Evolutionary conservation across 2,888 invertebrate genomes (phyloP), one percentile per base, ranked within the genome.

Genomic region (Agriotes lineatus): DNA sequence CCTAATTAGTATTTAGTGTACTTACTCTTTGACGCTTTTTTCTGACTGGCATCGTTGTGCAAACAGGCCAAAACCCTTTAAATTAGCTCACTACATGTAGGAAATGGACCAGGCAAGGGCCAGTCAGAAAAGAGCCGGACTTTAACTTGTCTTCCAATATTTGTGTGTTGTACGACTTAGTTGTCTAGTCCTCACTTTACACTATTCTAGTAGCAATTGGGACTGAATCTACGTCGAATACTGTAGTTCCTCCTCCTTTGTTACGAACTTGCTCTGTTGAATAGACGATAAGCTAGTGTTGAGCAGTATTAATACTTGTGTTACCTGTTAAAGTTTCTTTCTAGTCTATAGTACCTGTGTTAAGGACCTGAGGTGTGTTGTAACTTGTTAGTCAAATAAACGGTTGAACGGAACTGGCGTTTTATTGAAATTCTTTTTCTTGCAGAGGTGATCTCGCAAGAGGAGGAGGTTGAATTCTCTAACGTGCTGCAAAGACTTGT

Each of bases 401-500:
- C n/a, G 57, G 48, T 70, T 70, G 48, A 60, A 67, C 45, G 39
- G 44, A 57, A 67, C 7, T 44, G 30, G 60, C 12, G 67, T 72
- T 70, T 70, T 72, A 70, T 70, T 72, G 14, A 61, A 52, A 22
- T 67, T 63, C 45, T 64, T 62, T 61, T 66, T 66, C 79, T 82
- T 82, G 44, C 81, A 85, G 86, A 85, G 78, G 81, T 84, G 77
- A 79, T 85, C 67, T 76, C 86, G 76, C 85, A 86, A 76, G 82
- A 82, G 67, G 86, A 86, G 72, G 86, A 87, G 74, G 84, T 90
- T 75, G 88, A 91, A 79, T 90, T 90, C 82, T 82, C 86, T 75
- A 88, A 90, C 83, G 84, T 96, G 81, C 88, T 96, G 83, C 90
- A 91, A 83, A 88, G 90, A 82, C 90, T 96, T 81, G 7, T 25